phyloP scores from a whole-genome alignment of 2,888 invertebrate genomes.

The Lithophane leautieri region DNA sequence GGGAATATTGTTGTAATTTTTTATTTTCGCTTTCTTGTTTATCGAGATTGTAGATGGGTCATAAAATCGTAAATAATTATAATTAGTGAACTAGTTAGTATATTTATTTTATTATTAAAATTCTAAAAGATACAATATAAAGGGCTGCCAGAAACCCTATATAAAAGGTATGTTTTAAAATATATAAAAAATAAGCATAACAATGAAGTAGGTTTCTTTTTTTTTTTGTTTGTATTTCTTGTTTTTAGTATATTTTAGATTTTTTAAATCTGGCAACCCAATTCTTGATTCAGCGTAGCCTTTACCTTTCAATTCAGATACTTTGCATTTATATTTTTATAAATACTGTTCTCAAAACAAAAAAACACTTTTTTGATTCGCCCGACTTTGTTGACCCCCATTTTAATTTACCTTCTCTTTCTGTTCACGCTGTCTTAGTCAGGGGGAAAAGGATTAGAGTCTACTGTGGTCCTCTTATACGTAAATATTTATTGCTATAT shows the following conservation, averaged over 20 bases:
- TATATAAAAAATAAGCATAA: no score
- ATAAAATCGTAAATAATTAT: neutral
- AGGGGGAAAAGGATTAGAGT: constrained; percentile 82
- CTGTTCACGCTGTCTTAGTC: constrained; percentile 86
- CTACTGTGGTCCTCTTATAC: constrained; percentile 86
- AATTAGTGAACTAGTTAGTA: neutral
- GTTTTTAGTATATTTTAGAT: no score
- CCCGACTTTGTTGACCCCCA: constrained; percentile 24
- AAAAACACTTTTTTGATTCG: neutral
- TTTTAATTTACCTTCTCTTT: constrained; percentile 76
- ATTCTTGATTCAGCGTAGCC: no score
- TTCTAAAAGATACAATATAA: neutral
- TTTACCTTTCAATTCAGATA: no score
- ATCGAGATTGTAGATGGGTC: neutral
- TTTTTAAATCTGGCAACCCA: no score
- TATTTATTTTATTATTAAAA: neutral
- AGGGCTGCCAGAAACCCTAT: constrained; percentile 25
- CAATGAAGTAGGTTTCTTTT: no score
- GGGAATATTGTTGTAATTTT: accelerated
- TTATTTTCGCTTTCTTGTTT: neutral
- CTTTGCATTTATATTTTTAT: no score
- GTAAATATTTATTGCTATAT: constrained; percentile 78
- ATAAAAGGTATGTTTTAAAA: neutral
- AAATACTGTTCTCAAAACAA: no score
- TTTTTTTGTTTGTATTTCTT: no score